These are phyloP conservation scores for Drosophila santomea DNA, from an alignment of 1,140 invertebrate genomes.

Conservation along the genomic window DNA sequence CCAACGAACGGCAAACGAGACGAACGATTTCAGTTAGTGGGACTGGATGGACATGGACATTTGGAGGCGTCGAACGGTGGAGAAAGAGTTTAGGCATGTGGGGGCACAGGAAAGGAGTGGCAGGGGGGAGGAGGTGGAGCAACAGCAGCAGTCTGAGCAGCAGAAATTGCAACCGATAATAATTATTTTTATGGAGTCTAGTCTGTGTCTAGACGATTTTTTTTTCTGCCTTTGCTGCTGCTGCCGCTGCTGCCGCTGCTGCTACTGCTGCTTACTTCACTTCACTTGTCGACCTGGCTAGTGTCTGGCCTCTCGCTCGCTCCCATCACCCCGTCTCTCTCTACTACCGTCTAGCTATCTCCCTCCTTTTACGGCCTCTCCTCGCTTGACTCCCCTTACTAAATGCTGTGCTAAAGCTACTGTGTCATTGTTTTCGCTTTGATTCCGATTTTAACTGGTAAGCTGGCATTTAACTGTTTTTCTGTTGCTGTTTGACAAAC, in stretches of 20 bases:
- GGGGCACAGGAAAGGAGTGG: not conserved
- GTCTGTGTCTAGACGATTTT: conserved; percentile 85
- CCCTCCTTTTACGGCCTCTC: conserved; percentile 20
- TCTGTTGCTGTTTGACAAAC: conserved; percentile 83
- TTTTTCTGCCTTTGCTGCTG: conserved; percentile 51
- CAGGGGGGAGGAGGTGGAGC: conserved; percentile 8
- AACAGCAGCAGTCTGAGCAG: conserved; percentile 50
- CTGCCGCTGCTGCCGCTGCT: conserved; percentile 18
- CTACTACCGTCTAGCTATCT: conserved; percentile 10
- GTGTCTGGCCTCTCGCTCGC: conserved; percentile 36
- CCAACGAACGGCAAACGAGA: conserved; percentile 29
- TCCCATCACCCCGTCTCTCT: conserved; percentile 10
- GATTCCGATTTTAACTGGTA: conserved; percentile 83
- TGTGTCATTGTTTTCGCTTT: conserved; percentile 84
- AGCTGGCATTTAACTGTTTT: conserved; percentile 83
- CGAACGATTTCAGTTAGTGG: conserved; percentile 38
- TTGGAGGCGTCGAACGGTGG: conserved; percentile 40
- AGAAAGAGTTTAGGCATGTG: conserved; percentile 37
- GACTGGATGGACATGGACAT: conserved; percentile 39
- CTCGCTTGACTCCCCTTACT: conserved; percentile 18
- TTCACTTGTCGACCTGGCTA: conserved; percentile 56
- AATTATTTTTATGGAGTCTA: conserved; percentile 85
- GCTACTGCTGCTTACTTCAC: conserved; percentile 55
- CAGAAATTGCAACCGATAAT: conserved; percentile 85
- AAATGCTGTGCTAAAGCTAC: conserved; percentile 62